Evolutionary conservation across 2,797 vertebrate genomes (phyloP).

Genomic region (Orestias chungarensis): DNA sequence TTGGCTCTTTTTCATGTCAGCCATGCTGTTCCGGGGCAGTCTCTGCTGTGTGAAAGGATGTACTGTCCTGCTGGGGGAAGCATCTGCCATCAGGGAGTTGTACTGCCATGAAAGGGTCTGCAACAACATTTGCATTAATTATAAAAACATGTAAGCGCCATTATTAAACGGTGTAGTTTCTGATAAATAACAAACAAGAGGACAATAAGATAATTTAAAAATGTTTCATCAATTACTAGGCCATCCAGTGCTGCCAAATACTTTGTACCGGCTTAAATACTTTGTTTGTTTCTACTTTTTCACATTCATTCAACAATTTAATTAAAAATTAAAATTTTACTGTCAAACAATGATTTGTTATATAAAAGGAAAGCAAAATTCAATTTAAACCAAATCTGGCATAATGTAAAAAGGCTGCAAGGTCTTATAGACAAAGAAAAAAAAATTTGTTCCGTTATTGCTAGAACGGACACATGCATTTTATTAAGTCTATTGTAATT

Average conservation of each 20-base stretch:
- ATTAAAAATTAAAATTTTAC: not conserved
- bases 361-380: not conserved
- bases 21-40: not conserved
- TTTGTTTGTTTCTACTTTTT: not conserved
- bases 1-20: conserved; percentile 2
- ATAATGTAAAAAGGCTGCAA: too few species aligned
- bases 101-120: conserved; percentile 3
- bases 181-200: not conserved
- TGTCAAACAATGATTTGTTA: not conserved
- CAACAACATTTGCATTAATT: not conserved
- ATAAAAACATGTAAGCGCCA: not conserved
- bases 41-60: conserved; percentile 3
- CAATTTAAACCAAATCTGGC: too few species aligned
- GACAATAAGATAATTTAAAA: not conserved
- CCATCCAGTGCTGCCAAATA: not conserved
- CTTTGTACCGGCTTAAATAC: not conserved
- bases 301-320: not conserved
- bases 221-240: not conserved
- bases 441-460: too few species aligned
- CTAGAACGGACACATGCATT: too few species aligned
- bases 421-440: too few species aligned
- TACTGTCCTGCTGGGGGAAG: conserved; percentile 12
- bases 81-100: conserved; percentile 12
- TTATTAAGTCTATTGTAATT: too few species aligned
- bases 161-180: not conserved